Conservation (phyloP, 2,113 vertebrate species). For the Dendropsophus ebraccatus region DNA sequence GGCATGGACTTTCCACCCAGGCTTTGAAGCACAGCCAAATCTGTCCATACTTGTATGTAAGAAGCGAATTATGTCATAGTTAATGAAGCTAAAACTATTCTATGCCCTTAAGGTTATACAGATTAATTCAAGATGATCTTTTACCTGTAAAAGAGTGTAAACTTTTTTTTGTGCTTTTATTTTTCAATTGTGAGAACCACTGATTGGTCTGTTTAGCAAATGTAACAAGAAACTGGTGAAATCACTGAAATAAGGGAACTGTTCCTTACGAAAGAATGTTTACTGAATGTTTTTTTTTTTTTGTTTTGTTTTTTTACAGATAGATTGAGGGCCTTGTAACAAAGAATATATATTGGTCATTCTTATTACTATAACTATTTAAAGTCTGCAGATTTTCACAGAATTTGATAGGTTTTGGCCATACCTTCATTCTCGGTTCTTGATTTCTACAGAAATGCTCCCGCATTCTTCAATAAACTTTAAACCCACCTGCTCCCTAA, state of each 20-base stretch:
- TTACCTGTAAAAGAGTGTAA: slow-evolving; percentile 99
- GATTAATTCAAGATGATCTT: slow-evolving; percentile 91
- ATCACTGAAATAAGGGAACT: slow-evolving; percentile 95
- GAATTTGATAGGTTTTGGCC: slow-evolving; percentile 85
- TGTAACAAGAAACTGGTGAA: slow-evolving; percentile 93
- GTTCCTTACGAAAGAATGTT: slow-evolving; percentile 97
- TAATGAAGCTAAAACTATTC: slow-evolving; percentile 87
- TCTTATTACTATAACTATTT: slow-evolving; percentile 92
- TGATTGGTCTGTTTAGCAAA: slow-evolving; percentile 99
- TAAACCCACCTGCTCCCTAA: slow-evolving; percentile 85
- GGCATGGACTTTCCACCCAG: slow-evolving; percentile 76
- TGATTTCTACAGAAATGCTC: slow-evolving; percentile 87
- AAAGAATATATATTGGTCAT: slow-evolving; percentile 92
- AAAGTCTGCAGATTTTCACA: slow-evolving; percentile 83
- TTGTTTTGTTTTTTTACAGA: slow-evolving; percentile 84
- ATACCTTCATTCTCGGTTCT: slow-evolving; percentile 84
- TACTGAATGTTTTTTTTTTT: slow-evolving; percentile 93
- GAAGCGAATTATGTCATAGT: slow-evolving; percentile 94
- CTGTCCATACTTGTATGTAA: slow-evolving; percentile 99
- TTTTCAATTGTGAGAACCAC: slow-evolving; percentile 99
- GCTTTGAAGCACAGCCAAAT: slow-evolving; percentile 92
- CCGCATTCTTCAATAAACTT: slow-evolving; percentile 93
- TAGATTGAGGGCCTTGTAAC: slow-evolving; percentile 87
- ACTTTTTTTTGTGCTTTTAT: slow-evolving; percentile 96
- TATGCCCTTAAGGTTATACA: slow-evolving; percentile 89